Evolutionary conservation across 2,888 invertebrate genomes (phyloP), one percentile per base, ranked within the genome.

Genomic region (Drosophila emarginata): DNA sequence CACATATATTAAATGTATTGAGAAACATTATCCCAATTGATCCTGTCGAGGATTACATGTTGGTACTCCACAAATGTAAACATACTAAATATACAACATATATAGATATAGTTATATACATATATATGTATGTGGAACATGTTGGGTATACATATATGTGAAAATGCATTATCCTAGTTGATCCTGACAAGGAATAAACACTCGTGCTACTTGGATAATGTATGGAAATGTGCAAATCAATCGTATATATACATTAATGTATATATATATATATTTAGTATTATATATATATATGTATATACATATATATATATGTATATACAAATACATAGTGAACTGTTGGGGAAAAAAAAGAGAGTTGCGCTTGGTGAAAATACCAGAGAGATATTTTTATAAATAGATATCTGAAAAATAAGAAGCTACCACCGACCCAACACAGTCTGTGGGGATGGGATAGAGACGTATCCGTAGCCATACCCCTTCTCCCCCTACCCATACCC

Each of bases 381-480:
- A 78, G 65, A 64, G 67, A 56, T 67, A 66, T 40, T 39, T 74
- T 72, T 90, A 89, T 78, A 88, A 89, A 89, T 89, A 89, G 90
- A 74, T 65, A 57, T 70, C 74, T 89, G 90, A 90, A 89, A 89
- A 89, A 80, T 85, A 87, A 90, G 90, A 89, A 89, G 90, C 87
- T 87, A 81, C 82, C 71, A 80, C 63, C 78, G 78, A 73, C 64
- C 61, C 32, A 28, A 36, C 39, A 18, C 56, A 57, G 21, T n/a
- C 36, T 57, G 56, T 57, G 56, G 56, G 54, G 54, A 54, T 54
- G 32, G 54, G 45, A 45, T 45, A 45, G 45, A 45, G 45, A 45
- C 45, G 45, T 18, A 56, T 32, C 36, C 11, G 32, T 32, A 32
- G 1, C 45, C 45, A 45, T 45, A 45, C 37, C 56, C 9, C 36